Base-by-base conservation (phyloP, 2,888 invertebrate genomes). In the Campoplex capitator region DNA sequence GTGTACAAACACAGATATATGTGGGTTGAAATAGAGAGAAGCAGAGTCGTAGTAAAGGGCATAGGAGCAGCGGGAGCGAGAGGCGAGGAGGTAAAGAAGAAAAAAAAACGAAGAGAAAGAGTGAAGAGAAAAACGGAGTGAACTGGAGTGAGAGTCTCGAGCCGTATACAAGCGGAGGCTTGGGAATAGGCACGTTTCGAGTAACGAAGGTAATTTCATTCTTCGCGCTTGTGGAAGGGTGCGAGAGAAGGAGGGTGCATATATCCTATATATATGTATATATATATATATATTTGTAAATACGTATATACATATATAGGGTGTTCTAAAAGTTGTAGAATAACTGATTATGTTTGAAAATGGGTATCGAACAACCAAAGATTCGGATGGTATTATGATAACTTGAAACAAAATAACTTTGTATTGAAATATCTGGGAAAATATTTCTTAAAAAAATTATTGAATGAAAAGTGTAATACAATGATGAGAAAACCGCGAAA, bases 181-280 rank as follows among this genome's bases (percentile, higher is more conserved):
- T 78, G 85, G 82, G 74, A 81, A 84, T 92, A 92, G 91, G 92
- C 91, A 92, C 91, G 91, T 93, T 91, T 93, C 93, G 90, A 92
- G 91, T 94, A 94, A 94, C 94, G 94, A 94, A 94, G 94, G 94
- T 93, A 94, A 94, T 94, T 94, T 94, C 91, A 93, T 94, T 93
- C 93, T 92, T 93, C 91, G 80, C 68, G 56, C 80, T 86, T 88
- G 87, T 84, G 91, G 89, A 92, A 92, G 92, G 92, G 91, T 90
- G 91, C 90, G 90, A 88, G 87, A 83, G 86, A 68, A 88, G 80
- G 88, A 84, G 86, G 87, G 88, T 86, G 56, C 70, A 83, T 85
- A 74, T 78, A 67, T 80, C n/a, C 42, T 23, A 9, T 45, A 11
- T 45, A 83, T 62, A 45, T 51, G 13, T 0, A 38, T 38, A 7